Conservation (phyloP, 1,140 invertebrate species). For the Drosophila aff. region DNA sequence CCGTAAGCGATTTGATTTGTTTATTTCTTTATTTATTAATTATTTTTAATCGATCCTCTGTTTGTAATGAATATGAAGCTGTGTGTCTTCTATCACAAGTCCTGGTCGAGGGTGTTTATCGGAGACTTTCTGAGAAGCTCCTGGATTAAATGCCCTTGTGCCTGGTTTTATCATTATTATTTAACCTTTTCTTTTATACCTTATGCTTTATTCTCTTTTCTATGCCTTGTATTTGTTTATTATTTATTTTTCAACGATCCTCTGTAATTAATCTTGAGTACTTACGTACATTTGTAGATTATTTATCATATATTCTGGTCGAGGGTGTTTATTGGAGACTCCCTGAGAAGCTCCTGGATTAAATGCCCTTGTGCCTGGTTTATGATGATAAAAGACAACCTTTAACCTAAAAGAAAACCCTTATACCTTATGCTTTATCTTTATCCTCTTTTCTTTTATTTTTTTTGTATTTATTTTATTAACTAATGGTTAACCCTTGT, state of each 20-base stretch:
- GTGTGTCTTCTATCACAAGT: background rate
- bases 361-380: background rate
- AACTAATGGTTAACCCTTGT: too few relatives aligned
- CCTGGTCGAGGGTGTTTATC: too few relatives aligned
- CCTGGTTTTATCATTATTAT: too few relatives aligned
- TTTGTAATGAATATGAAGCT: background rate
- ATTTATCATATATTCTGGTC: background rate
- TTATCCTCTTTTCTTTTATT: background rate
- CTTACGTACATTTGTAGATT: too few relatives aligned
- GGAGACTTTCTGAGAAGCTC: too few relatives aligned
- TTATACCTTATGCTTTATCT: background rate
- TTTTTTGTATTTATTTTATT: background rate
- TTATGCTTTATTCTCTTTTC: too few relatives aligned
- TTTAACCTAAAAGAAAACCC: background rate
- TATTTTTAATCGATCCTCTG: background rate
- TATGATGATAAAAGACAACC: background rate
- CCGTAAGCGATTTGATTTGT: conserved; percentile 86
- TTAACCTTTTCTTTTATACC: too few relatives aligned
- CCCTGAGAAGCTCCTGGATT: background rate
- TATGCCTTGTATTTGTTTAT: too few relatives aligned
- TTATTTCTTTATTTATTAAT: conserved; percentile 24
- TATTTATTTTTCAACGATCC: too few relatives aligned
- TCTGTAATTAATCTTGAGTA: too few relatives aligned
- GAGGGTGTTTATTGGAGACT: conserved; percentile 11
- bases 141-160: too few relatives aligned